Base-by-base conservation (phyloP, 2,888 invertebrate genomes). In the Troides oblongomaculatus region DNA sequence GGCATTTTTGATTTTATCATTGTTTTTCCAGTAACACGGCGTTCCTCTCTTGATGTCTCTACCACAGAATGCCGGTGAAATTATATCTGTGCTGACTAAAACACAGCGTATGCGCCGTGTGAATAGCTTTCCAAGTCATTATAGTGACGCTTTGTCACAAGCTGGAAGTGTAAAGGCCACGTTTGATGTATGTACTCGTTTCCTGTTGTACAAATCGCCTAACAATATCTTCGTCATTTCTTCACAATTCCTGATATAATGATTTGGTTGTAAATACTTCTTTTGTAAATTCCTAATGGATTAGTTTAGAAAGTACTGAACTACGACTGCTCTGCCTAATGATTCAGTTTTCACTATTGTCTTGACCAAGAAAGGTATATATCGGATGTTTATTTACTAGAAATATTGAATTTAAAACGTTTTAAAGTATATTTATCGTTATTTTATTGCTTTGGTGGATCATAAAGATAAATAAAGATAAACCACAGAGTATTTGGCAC, bases 1-100 rank as follows among this genome's bases (percentile, higher is more conserved):
- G 77, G 76, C 79, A 77, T 76, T 76, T 76, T 72, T 76, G 70
- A 72, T 71, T 56, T 67, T 65, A 69, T 72, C 68, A 46, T 50
- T 63, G 69, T 67, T 66, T 61, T 65, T 43, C 57, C 60, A 68
- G 23, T 62, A 50, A 68, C 65, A 65, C 64, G 62, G 17, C 30
- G 30, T 30, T 30, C 30, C 30, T 3, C 30, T 30, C 30, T 30
- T 58, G 62, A n/a, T 36, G 50, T 65, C 50, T 62, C 36, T 46
- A 50, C 43, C 53, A 25, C 57, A 59, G 64, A 57, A 64, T 57
- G 64, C 30, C n/a, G 69, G 69, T 57, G 69, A 62, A 64, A 64
- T 68, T 43, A 23, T 39, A 60, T 53, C 21, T 61, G 53, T 43
- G 50, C 36, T 39, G 25, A 66, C 46, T 60, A 36, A n/a, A 53